Evolutionary conservation across 2,797 vertebrate species (phyloP), one percentile per base, ranked within the genome.

Genomic region (Sebastes matsubarae): DNA sequence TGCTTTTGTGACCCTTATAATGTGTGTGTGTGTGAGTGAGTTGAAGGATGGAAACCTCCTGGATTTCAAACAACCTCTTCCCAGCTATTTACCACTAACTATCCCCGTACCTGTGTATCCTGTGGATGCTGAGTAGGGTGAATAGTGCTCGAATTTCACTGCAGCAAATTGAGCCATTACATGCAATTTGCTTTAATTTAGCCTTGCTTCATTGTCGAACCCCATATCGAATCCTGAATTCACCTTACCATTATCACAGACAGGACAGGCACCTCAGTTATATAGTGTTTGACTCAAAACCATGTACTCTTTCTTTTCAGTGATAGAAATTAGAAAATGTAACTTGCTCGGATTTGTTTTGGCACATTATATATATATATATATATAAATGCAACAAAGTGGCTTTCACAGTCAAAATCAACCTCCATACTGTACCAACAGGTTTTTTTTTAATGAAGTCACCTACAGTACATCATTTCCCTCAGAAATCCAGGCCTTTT

Each of bases 121-220:
- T 68, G 71, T 80, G 58, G 75, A 80, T 75, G 80, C 74, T 82
- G 70, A 80, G 57, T 78, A 55, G 81, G 77, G 75, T 79, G 73
- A 83, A 88, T 60, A 75, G 67, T 89, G 82, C 87, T 79, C 46
- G 3, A 77, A 86, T 87, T 86, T 82, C 71, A 77, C 77, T 30
- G 60, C 57, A 77, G 78, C 63, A 88, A 89, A 90, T 86, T 89
- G 79, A 87, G 46, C 68, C 83, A 88, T 93, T 82, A 88, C 64
- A 57, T 66, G 75, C 82, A 84, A 84, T 91, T 89, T 88, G 65
- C 66, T 90, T 83, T 81, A 64, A 89, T 90, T 86, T 79, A 54
- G 75, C 79, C 63, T 30, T 2, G 72, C 67, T 72, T 87, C 60
- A 74, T 72, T 57, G 57, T 89, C 52, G 2, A 77, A 59, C 34